Percentiles rank a stretch among this genome's conserved stretches.
These are phyloP conservation scores for Trichogramma dendrolimi DNA, from an alignment of 2,888 invertebrate genomes.

Conservation along the genomic window DNA sequence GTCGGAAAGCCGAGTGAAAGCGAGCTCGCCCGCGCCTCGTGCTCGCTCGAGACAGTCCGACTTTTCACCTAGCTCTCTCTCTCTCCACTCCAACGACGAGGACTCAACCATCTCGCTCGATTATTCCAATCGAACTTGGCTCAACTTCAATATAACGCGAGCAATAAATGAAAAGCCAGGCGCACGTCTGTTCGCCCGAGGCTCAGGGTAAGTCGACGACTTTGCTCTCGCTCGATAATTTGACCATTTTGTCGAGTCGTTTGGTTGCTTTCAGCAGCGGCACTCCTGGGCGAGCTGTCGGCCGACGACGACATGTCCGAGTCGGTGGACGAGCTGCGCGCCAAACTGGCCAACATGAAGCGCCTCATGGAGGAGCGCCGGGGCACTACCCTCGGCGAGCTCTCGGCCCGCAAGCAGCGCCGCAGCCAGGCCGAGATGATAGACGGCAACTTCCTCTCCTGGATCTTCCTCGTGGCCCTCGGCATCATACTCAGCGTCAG, in stretches of 20 bases:
- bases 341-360: conserved; percentile 75
- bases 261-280: conserved; percentile 15
- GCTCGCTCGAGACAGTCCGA: neutral
- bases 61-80: no score
- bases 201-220: conserved; percentile 35
- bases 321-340: conserved; percentile 76
- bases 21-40: neutral
- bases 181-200: conserved; percentile 40
- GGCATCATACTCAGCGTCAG: conserved; percentile 76
- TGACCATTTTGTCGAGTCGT: no score
- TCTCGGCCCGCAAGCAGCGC: conserved; percentile 50
- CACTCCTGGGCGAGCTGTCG: conserved; percentile 35
- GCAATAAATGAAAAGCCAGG: conserved; percentile 26
- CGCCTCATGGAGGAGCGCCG: conserved; percentile 72
- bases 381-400: conserved; percentile 54
- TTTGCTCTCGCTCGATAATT: no score
- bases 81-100: no score
- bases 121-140: no score
- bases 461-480: conserved; percentile 76
- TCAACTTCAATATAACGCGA: no score
- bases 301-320: conserved; percentile 54
- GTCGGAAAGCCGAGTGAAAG: neutral
- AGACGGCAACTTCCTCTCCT: conserved; percentile 76
- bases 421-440: conserved; percentile 58
- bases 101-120: no score